These are phyloP conservation scores for Rhynchophorus ferrugineus DNA, from an alignment of 1,140 invertebrate genomes.

Conservation along the genomic window DNA sequence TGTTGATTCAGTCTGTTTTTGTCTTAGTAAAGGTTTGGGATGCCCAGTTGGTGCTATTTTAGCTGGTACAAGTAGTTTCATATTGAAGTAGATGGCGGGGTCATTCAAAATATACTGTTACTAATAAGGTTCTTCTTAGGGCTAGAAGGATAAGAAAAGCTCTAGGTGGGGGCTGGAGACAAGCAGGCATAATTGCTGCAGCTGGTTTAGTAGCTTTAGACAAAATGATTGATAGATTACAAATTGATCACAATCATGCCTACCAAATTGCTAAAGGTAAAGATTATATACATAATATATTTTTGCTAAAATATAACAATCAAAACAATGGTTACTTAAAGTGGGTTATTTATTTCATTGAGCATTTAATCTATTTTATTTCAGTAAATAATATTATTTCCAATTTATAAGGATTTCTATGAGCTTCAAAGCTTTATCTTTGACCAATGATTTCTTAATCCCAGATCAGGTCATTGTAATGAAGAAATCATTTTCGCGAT, in stretches of 20 bases:
- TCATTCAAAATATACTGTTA: too few relatives aligned
- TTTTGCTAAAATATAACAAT: too few relatives aligned
- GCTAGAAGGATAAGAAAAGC: slow-evolving; percentile 73
- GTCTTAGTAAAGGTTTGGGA: slow-evolving; percentile 82
- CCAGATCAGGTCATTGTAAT: too few relatives aligned
- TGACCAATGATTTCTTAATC: too few relatives aligned
- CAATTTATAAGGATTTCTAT: too few relatives aligned
- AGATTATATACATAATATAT: too few relatives aligned
- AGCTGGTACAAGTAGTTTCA: slow-evolving; percentile 50
- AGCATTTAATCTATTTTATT: too few relatives aligned
- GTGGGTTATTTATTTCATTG: too few relatives aligned
- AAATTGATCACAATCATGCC: slow-evolving; percentile 68
- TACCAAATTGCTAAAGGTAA: slow-evolving; percentile 60
- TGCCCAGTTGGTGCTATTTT: slow-evolving; percentile 83
- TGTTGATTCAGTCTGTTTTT: slow-evolving; percentile 74
- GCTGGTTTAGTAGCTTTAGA: slow-evolving; percentile 78
- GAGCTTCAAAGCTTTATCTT: too few relatives aligned
- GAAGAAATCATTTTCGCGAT: too few relatives aligned
- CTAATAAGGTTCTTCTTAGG: slow-evolving; percentile 48
- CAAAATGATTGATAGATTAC: slow-evolving; percentile 59
- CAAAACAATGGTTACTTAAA: too few relatives aligned
- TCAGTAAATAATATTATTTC: too few relatives aligned
- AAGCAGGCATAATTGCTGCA: slow-evolving; percentile 81
- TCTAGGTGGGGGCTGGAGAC: slow-evolving; percentile 87
- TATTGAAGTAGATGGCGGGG: neutral